phyloP scores from a whole-genome alignment of 2,888 invertebrate species.

The Ophonus ardosiacus region DNA sequence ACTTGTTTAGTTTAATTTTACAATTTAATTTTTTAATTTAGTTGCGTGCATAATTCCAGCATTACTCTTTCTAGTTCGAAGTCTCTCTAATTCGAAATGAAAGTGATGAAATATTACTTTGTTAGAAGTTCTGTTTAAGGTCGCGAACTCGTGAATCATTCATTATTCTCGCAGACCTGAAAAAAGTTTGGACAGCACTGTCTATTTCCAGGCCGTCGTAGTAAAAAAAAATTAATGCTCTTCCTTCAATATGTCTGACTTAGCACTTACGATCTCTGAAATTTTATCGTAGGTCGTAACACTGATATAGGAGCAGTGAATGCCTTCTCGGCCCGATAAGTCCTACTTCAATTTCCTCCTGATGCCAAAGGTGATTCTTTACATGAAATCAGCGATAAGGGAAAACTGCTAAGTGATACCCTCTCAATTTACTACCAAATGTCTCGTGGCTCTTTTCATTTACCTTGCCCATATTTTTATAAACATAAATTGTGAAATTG shows the following conservation, averaged over 20 bases:
- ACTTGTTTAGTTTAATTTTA: too few species aligned
- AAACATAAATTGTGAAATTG: slow-evolving; percentile 8
- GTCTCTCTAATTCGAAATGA: too few species aligned
- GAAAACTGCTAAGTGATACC: background rate
- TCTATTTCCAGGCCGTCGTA: too few species aligned
- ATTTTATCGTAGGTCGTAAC: background rate
- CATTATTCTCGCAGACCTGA: too few species aligned
- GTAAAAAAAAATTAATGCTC: background rate
- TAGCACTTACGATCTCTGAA: background rate
- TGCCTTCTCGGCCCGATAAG: background rate
- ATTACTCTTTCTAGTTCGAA: too few species aligned
- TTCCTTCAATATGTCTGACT: background rate
- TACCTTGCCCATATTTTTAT: slow-evolving; percentile 10
- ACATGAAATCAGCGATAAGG: slow-evolving; percentile 30
- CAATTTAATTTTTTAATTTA: too few species aligned
- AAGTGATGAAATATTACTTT: too few species aligned
- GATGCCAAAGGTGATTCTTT: slow-evolving; percentile 26
- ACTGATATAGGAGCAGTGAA: background rate
- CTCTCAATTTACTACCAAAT: slow-evolving; percentile 8
- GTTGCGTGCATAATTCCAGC: too few species aligned
- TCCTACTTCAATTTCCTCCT: background rate
- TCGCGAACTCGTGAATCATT: too few species aligned
- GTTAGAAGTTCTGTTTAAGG: too few species aligned
- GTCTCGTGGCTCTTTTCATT: background rate
- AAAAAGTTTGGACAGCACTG: too few species aligned